Base-by-base conservation (phyloP, 2,888 invertebrate genomes). In the Diarsia rubi region DNA sequence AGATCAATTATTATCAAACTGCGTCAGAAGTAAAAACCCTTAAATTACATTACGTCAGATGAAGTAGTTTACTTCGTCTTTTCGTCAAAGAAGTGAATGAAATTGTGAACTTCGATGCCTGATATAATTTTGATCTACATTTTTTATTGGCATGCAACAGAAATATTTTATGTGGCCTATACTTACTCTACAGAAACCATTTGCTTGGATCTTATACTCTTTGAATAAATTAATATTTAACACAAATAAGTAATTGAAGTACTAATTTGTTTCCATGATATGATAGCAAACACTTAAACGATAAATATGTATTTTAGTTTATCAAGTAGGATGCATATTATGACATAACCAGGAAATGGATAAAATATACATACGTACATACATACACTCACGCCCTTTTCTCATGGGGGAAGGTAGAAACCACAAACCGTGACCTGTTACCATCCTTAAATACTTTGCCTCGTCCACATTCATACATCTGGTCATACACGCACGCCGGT, bases 311-410 rank as follows among this genome's bases (percentile, higher is more conserved):
- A 59, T 59, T 59, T 66, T 75, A 70, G 57, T 42, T 68, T 65
- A 79, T 80, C 67, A 54, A 74, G 47, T 49, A 49, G 68, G 63
- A 70, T 70, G 65, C 45, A 68, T 45, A 52, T 49, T 42, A 64
- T 49, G 19, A 44, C n/a, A 24, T 65, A 69, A 44, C 66, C 37
- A 73, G 49, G 44, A 67, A n/a, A 66, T 44, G 5, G 47, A 49
- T 57, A 63, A 45, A 70, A 14, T 14, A 14, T 45, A 45, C 37
- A 37, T 37, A 37, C 37, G 37, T 37, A 1, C 37, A 5, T 37
- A 37, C 0, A 8, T 31, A 37, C 6, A 6, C 37, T 37, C 37
- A 37, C 37, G 37, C 37, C 5, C 37, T 37, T 31, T 37, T 37
- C 37, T 8, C 37, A 37, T 37, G 37, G 8, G 37, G 37, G 37